phyloP scores from a whole-genome alignment of 2,797 vertebrate species.

The Mus spretus region DNA sequence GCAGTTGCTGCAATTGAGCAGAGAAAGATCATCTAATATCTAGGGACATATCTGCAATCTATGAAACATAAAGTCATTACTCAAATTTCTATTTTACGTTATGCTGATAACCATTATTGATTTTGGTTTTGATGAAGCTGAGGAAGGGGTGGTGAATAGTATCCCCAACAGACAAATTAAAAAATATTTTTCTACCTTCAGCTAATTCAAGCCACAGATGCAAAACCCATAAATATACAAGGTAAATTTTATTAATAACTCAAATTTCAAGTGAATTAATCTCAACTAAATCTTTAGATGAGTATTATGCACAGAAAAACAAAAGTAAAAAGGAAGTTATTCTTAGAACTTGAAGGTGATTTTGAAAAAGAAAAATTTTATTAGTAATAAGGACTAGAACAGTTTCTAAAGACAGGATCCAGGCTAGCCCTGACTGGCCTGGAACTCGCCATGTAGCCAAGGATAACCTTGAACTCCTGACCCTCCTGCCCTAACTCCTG shows the following conservation, averaged over 20 bases:
- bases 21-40: slow-evolving; percentile 58
- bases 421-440: neutral
- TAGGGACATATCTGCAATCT: neutral
- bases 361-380: slow-evolving; percentile 2
- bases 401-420: neutral
- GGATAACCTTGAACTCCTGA: neutral
- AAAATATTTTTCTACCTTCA: neutral
- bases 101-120: slow-evolving; percentile 16
- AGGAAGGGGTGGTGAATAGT: slow-evolving; percentile 26
- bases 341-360: slow-evolving; percentile 21
- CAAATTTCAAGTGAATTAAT: slow-evolving; percentile 59
- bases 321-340: slow-evolving; percentile 45
- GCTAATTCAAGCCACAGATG: neutral
- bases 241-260: slow-evolving; percentile 14
- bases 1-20: slow-evolving; percentile 27
- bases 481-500: neutral
- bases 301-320: neutral
- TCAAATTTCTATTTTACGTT: slow-evolving; percentile 25
- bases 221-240: neutral
- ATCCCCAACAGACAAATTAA: neutral
- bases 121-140: slow-evolving; percentile 21
- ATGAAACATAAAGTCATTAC: slow-evolving; percentile 56
- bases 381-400: slow-evolving; percentile 15
- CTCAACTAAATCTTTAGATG: slow-evolving; percentile 51
- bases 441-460: neutral